Evolutionary conservation across 2,888 invertebrate species (phyloP).

Genomic region (Clostera curtula): DNA sequence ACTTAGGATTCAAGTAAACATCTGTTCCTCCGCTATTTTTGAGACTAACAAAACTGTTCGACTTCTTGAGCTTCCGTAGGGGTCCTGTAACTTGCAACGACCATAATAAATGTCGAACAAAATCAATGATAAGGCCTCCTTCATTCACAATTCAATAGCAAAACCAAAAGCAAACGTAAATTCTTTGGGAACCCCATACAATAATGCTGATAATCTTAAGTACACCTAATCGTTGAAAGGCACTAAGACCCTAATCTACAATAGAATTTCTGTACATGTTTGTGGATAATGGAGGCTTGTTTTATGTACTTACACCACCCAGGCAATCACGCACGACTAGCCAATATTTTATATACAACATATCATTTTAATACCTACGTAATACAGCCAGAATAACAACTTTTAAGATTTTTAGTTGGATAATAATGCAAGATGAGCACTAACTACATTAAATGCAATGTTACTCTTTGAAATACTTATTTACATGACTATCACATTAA

Average conservation of each 20-base stretch:
- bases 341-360: constrained; percentile 43
- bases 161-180: too few relatives aligned
- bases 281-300: constrained; percentile 33
- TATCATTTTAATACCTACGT: constrained; percentile 26
- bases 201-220: constrained; percentile 42
- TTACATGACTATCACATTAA: constrained; percentile 44
- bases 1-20: too few relatives aligned
- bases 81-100: too few relatives aligned
- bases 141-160: too few relatives aligned
- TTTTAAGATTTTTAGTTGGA: constrained; percentile 27
- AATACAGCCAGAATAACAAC: constrained; percentile 36
- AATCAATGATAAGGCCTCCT: constrained; percentile 3
- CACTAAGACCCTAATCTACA: constrained; percentile 68
- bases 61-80: too few relatives aligned
- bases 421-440: constrained; percentile 44
- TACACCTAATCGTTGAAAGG: constrained; percentile 62
- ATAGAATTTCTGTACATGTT: constrained; percentile 60
- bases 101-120: too few relatives aligned
- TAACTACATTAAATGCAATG: constrained; percentile 67
- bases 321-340: constrained; percentile 56
- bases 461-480: constrained; percentile 54
- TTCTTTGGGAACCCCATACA: too few relatives aligned
- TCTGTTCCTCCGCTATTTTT: too few relatives aligned
- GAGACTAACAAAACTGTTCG: too few relatives aligned
- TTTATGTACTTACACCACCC: constrained; percentile 29